Conservation (phyloP, 2,797 vertebrate genomes). For the Stomatorhinus walkeri region DNA sequence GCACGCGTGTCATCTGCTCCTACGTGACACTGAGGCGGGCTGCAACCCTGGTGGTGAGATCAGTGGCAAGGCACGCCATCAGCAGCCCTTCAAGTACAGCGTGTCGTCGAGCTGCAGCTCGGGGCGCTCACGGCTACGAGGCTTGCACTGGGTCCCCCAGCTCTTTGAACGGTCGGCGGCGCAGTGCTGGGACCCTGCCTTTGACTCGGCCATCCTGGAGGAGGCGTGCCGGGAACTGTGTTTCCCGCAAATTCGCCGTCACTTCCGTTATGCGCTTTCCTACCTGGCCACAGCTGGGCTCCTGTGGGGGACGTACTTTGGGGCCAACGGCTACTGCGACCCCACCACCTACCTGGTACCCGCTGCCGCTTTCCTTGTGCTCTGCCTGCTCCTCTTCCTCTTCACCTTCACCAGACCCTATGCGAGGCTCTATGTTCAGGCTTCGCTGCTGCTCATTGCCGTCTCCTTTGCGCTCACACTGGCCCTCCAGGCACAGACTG, state of each 20-base stretch:
- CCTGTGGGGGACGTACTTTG: constrained; percentile 85
- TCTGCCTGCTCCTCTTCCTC: constrained; percentile 72
- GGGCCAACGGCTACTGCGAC: constrained; percentile 62
- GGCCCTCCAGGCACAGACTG: constrained; percentile 75
- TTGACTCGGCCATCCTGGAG: constrained; percentile 87
- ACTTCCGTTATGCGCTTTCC: constrained; percentile 88
- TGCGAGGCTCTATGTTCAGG: constrained; percentile 70
- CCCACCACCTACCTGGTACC: constrained; percentile 69
- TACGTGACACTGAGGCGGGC: constrained; percentile 81
- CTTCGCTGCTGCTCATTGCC: constrained; percentile 74
- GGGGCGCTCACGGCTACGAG: constrained; percentile 71
- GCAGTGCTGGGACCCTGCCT: constrained; percentile 93
- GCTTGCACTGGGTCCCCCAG: constrained; percentile 67
- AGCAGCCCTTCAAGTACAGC: constrained; percentile 79
- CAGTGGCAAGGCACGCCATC: constrained; percentile 57
- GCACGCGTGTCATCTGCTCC: constrained; percentile 76
- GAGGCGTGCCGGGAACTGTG: constrained; percentile 90
- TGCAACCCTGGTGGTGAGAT: constrained; percentile 78
- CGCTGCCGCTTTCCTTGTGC: constrained; percentile 69
- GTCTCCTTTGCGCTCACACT: constrained; percentile 80
- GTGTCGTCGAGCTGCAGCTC: constrained; percentile 95
- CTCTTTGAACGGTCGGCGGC: constrained; percentile 89
- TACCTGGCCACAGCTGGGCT: constrained; percentile 77
- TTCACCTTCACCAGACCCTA: constrained; percentile 86
- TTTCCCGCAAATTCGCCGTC: constrained; percentile 87